These are phyloP conservation scores for Manacus vitellinus DNA, from an alignment of 2,113 vertebrate species.

Conservation along the genomic window DNA sequence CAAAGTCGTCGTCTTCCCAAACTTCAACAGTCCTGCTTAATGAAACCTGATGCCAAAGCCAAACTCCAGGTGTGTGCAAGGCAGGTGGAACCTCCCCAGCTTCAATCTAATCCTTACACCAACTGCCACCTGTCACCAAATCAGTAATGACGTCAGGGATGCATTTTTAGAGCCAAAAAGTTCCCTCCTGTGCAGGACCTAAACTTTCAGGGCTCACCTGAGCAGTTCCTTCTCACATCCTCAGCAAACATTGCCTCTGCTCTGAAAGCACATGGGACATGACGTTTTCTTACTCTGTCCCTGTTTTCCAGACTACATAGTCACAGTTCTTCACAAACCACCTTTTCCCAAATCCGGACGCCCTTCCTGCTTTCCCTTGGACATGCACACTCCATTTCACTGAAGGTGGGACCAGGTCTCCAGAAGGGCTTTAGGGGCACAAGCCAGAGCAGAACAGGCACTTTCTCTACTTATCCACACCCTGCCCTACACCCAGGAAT, in stretches of 20 bases:
- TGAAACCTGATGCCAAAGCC: not conserved
- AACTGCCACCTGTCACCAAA: not conserved
- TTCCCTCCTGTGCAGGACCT: not conserved
- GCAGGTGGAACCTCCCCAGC: not conserved
- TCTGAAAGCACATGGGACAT: not conserved
- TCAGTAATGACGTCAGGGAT: not conserved
- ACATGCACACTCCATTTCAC: not conserved
- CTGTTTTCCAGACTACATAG: not conserved
- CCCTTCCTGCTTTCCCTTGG: not conserved
- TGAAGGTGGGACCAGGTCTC: not conserved
- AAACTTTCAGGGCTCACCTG: not conserved
- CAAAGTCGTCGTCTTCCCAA: not conserved
- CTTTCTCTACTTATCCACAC: rapidly evolving
- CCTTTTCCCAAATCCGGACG: not conserved
- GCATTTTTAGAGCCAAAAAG: not conserved
- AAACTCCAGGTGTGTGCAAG: not conserved
- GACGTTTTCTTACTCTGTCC: not conserved
- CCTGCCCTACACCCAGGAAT: not conserved
- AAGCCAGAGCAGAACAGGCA: rapidly evolving
- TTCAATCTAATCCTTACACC: not conserved
- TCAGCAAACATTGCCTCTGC: not conserved
- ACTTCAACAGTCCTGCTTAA: not conserved
- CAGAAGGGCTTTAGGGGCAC: not conserved
- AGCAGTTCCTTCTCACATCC: not conserved
- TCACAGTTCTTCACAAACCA: not conserved